Percentiles rank a stretch among this genome's conserved stretches.
These are phyloP conservation scores for Strix uralensis DNA, from an alignment of 2,113 vertebrate genomes.

Conservation along the genomic window DNA sequence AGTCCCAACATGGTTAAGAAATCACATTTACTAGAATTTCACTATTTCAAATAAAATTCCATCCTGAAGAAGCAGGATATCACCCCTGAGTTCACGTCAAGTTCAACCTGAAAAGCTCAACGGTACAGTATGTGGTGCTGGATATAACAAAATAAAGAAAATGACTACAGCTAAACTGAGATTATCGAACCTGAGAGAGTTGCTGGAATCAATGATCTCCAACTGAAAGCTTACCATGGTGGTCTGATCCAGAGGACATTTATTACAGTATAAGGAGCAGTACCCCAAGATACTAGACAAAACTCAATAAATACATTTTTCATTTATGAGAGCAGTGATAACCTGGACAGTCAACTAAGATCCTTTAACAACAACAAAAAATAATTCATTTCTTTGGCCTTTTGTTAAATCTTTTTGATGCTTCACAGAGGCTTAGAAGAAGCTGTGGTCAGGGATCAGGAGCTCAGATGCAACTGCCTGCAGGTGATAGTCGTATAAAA, in stretches of 20 bases:
- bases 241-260: slow-evolving; percentile 39
- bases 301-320: slow-evolving; percentile 50
- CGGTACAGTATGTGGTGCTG: not conserved
- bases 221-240: not conserved
- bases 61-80: not conserved
- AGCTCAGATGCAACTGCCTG: slow-evolving; percentile 48
- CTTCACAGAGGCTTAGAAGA: slow-evolving; percentile 31
- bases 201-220: slow-evolving; percentile 28
- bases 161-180: slow-evolving; percentile 36
- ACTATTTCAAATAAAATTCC: slow-evolving; percentile 13
- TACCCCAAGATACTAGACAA: not conserved
- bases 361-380: slow-evolving; percentile 13
- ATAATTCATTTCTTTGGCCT: slow-evolving; percentile 23
- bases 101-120: slow-evolving; percentile 19
- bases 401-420: slow-evolving; percentile 41
- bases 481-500: slow-evolving; percentile 53
- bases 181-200: not conserved
- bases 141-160: slow-evolving; percentile 28
- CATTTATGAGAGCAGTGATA: slow-evolving; percentile 15
- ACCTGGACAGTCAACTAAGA: slow-evolving; percentile 26
- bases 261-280: slow-evolving; percentile 32
- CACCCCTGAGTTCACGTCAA: not conserved
- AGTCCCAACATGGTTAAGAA: not conserved
- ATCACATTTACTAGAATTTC: not conserved
- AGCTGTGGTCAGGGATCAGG: slow-evolving; percentile 29